Evolutionary conservation across 2,888 invertebrate genomes (phyloP), one percentile per base, ranked within the genome.

Genomic region (Pelosia muscerda): DNA sequence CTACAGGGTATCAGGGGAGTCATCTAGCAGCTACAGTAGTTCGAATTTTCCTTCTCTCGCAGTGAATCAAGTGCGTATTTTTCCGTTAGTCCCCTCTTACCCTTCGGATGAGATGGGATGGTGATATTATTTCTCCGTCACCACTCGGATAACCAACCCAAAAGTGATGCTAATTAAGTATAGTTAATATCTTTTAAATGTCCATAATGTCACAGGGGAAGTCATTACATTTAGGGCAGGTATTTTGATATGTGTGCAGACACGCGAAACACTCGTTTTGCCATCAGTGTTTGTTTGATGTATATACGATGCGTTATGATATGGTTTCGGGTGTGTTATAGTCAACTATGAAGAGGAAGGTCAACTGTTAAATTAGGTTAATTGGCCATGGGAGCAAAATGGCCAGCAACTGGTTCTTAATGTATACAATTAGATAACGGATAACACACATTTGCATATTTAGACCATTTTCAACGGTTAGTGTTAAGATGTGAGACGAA

Each of bases 251-350:
- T 57, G 55, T 19, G 11, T 31, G 13, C 11, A 23, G 54, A 68
- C 79, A 79, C 74, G 70, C 72, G 53, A 75, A 59, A 13, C 22
- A 53, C 63, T 74, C 65, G 56, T 73, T 74, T 73, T 62, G 3
- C 54, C 23, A 63, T 72, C 65, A n/a, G 65, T 72, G 56, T 61
- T 61, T 59, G 22, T 71, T 71, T 74, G 69, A 69, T 75, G 69
- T 65, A 72, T 67, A 63, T 59, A 67, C 69, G 49, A 58, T 58
- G 57, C 67, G 66, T 72, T 59, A 71, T 28, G 69, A 65, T 69
- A 62, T 31, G 54, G 49, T 68, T 72, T 62, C 68, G 71, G 74
- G 70, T 71, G 68, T 68, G 68, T 71, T 28, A 63, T 22, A 23
- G 31, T n/a, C 10, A 31, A 38, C 38, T 63, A 42, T 19, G 65